Conservation (phyloP, 2,113 vertebrate species). For the Arothron firmamentum region DNA sequence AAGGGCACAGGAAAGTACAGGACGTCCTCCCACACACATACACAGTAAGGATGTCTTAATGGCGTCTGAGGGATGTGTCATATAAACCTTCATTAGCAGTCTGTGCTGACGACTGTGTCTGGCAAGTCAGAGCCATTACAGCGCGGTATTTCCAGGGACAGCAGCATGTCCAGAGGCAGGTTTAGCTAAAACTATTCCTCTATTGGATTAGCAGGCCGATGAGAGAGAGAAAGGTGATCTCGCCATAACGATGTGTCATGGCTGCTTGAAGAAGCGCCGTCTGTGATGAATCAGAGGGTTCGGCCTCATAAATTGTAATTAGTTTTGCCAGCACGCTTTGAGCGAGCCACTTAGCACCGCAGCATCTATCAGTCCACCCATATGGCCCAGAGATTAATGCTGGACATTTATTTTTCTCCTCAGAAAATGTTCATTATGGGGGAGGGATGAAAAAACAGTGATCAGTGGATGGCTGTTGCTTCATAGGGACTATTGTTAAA, state of each 20-base stretch:
- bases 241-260: constrained; percentile 58
- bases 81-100: constrained; percentile 57
- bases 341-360: constrained; percentile 68
- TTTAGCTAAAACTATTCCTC: constrained; percentile 38
- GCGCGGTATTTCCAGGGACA: constrained; percentile 44
- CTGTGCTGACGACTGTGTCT: constrained; percentile 17
- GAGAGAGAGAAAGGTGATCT: constrained; percentile 63
- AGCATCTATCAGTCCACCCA: constrained; percentile 72
- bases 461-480: neutral
- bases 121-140: constrained; percentile 55
- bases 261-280: constrained; percentile 43
- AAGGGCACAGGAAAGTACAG: neutral
- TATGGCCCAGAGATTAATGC: constrained; percentile 65
- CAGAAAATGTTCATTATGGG: constrained; percentile 35
- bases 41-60: constrained; percentile 24
- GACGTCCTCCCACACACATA: constrained; percentile 13
- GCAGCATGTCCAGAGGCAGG: constrained; percentile 45
- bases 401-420: constrained; percentile 31
- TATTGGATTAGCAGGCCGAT: constrained; percentile 63
- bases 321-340: constrained; percentile 64
- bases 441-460: constrained; percentile 29
- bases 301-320: constrained; percentile 74
- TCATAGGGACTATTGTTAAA: no score
- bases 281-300: constrained; percentile 67
- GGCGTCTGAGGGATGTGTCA: constrained; percentile 47